These are phyloP conservation scores for Diarsia rubi DNA, from an alignment of 2,888 invertebrate genomes.

Conservation along the genomic window DNA sequence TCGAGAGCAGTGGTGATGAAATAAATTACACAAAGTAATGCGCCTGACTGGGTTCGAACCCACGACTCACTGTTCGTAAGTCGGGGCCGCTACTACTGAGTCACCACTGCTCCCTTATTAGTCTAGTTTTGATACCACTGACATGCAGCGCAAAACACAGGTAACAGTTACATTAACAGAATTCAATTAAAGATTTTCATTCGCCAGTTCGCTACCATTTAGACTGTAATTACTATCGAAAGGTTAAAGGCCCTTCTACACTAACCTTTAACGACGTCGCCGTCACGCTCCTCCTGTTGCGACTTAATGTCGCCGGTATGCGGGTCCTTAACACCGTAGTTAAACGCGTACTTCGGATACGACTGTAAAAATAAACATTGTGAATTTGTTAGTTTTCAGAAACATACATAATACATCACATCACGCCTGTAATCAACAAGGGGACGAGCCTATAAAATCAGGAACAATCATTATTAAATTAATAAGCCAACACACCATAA, in stretches of 20 bases:
- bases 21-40: too few species aligned
- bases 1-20: too few species aligned
- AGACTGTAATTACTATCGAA: neutral
- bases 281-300: constrained; percentile 93
- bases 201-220: neutral
- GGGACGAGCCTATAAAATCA: too few species aligned
- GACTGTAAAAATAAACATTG: constrained; percentile 82
- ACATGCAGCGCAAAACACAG: too few species aligned
- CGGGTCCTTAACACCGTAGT: constrained; percentile 93
- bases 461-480: neutral
- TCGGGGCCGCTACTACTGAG: too few species aligned
- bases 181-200: neutral
- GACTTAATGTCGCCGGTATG: constrained; percentile 94
- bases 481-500: neutral
- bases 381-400: neutral
- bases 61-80: too few species aligned
- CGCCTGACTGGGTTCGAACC: too few species aligned
- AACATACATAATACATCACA: too few species aligned
- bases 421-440: too few species aligned
- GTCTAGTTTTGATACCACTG: neutral
- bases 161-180: neutral
- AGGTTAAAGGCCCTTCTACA: constrained; percentile 12
- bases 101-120: too few species aligned
- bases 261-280: constrained; percentile 93
- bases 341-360: constrained; percentile 93